A percentile compares a stretch with the other conserved stretches of the same genome.
These are phyloP conservation scores for Rhodophaea formosa DNA, from an alignment of 2,888 invertebrate genomes.

Conservation along the genomic window DNA sequence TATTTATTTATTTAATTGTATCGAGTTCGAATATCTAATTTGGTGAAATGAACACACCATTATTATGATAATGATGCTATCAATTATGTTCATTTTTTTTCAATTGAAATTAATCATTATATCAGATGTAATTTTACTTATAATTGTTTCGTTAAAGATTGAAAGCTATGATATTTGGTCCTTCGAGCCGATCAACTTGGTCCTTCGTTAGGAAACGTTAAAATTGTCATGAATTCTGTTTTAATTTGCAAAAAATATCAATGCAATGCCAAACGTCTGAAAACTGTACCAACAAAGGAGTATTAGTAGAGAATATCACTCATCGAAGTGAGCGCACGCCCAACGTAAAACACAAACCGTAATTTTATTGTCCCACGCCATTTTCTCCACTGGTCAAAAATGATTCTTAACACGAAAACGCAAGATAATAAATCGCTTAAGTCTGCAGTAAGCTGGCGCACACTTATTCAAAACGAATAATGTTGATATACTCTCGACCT, in stretches of 20 bases:
- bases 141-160: not conserved
- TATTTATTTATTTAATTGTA: too few relatives aligned
- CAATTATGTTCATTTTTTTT: constrained; percentile 48
- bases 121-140: not conserved
- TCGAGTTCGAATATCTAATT: constrained; percentile 40
- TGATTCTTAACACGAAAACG: constrained; percentile 54
- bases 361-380: constrained; percentile 70
- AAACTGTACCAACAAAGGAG: constrained; percentile 63
- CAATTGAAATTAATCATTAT: constrained; percentile 32
- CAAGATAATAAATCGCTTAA: constrained; percentile 57
- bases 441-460: constrained; percentile 44
- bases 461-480: constrained; percentile 65
- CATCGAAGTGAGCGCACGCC: constrained; percentile 65
- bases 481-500: constrained; percentile 66
- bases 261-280: constrained; percentile 39
- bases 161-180: not conserved
- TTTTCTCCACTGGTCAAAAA: constrained; percentile 50
- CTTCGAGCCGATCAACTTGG: not conserved
- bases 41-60: constrained; percentile 35
- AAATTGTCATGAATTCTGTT: not conserved
- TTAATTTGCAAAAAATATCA: not conserved
- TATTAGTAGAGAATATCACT: constrained; percentile 64
- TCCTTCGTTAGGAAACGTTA: not conserved
- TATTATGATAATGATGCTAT: constrained; percentile 49
- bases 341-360: constrained; percentile 65